A percentile compares a stretch with the other conserved stretches of the same genome.
Evolutionary conservation across 2,797 vertebrate species (phyloP).

Genomic region (Pithecia hirsuta): DNA sequence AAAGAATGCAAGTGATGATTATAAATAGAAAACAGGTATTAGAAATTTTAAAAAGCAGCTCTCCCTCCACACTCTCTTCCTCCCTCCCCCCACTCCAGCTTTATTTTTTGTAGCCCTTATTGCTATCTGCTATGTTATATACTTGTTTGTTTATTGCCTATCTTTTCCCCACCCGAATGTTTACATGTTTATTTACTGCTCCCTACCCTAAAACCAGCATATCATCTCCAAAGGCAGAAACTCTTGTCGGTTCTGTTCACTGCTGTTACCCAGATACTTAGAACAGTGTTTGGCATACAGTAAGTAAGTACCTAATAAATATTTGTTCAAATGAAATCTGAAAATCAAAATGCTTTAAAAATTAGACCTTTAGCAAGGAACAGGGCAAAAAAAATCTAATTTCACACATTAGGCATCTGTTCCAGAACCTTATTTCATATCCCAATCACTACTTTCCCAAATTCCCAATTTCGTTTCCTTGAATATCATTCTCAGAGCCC

Average conservation of each 20-base stretch:
- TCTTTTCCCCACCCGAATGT: background rate
- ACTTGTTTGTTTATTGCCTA: background rate
- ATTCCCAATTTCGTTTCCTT: background rate
- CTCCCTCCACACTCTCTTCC: background rate
- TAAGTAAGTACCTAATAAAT: background rate
- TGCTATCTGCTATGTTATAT: background rate
- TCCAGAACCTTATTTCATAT: background rate
- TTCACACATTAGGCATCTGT: background rate
- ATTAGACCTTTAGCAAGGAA: background rate
- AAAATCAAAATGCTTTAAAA: conserved; percentile 29
- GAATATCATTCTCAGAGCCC: background rate
- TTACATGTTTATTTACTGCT: background rate
- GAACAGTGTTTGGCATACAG: background rate
- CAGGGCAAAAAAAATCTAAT: background rate
- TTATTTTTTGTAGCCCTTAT: background rate
- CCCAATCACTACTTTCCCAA: background rate
- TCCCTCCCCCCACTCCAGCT: background rate
- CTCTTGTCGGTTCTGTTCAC: background rate
- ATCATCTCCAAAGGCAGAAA: background rate
- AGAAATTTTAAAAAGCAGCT: background rate
- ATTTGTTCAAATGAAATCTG: background rate
- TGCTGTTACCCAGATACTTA: background rate
- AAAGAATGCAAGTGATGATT: background rate
- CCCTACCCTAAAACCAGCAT: background rate
- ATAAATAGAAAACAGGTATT: background rate